Evolutionary conservation across 2,113 vertebrate species (phyloP).

Genomic region (Tichodroma muraria): DNA sequence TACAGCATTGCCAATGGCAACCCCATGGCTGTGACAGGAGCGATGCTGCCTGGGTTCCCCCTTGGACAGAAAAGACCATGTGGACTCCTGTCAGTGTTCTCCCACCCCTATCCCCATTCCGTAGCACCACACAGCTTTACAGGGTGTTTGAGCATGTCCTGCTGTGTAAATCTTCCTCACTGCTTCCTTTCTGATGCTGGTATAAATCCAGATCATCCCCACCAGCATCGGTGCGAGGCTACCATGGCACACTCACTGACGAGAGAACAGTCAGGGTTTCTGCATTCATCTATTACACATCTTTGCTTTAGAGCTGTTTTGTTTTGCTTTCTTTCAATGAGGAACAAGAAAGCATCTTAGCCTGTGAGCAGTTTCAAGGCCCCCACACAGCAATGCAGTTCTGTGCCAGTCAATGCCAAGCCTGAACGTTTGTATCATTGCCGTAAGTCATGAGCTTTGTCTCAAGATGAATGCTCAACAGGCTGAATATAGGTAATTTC

Average conservation of each 20-base stretch:
- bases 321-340: neutral
- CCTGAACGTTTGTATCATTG: neutral
- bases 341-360: neutral
- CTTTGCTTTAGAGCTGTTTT: neutral
- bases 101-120: neutral
- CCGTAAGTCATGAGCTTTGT: neutral
- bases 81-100: neutral
- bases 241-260: fast-evolving
- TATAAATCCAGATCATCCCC: neutral
- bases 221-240: neutral
- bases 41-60: neutral
- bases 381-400: neutral
- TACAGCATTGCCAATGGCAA: neutral
- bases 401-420: neutral
- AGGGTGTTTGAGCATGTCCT: neutral
- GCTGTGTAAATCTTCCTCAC: neutral
- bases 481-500: neutral
- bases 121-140: neutral
- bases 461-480: fast-evolving
- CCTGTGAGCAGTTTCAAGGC: neutral
- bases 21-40: neutral
- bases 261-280: neutral
- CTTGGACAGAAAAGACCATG: neutral
- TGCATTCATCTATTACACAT: neutral
- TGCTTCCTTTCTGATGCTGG: neutral